These are phyloP conservation scores for Monoplex corrugatus DNA, from an alignment of 2,888 invertebrate species.

Conservation along the genomic window DNA sequence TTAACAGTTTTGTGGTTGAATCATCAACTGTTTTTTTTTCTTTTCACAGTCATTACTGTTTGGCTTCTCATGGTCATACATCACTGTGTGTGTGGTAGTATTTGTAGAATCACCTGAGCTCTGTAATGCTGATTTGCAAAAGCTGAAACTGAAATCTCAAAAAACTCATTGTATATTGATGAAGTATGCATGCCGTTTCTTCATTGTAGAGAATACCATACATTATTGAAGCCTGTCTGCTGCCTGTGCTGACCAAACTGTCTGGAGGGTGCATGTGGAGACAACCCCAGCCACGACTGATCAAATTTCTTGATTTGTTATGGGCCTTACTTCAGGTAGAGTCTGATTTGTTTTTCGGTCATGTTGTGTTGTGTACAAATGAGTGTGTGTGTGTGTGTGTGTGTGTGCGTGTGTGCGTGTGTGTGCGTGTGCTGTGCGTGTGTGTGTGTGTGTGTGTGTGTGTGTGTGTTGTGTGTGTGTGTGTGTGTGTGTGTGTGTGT, in stretches of 20 bases:
- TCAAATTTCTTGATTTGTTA: slow-evolving; percentile 84
- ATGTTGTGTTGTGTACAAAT: background rate
- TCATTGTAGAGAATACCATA: slow-evolving; percentile 85
- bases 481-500: background rate
- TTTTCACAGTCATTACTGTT: too few species aligned
- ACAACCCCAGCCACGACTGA: slow-evolving; percentile 65
- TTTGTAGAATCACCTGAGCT: too few species aligned
- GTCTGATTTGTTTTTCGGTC: background rate
- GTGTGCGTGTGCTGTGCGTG: background rate
- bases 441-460: too few species aligned
- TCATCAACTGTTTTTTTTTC: too few species aligned
- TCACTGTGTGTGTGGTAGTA: too few species aligned
- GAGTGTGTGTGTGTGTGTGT: background rate
- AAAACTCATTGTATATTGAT: too few species aligned
- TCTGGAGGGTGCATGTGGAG: slow-evolving; percentile 71
- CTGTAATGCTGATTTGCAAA: too few species aligned
- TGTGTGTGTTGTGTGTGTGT: background rate
- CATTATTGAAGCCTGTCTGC: slow-evolving; percentile 87
- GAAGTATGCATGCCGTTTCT: background rate
- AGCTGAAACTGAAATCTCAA: background rate
- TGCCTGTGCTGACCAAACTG: slow-evolving; percentile 83
- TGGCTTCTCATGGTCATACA: too few species aligned
- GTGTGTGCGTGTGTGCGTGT: background rate
- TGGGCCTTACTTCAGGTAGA: slow-evolving; percentile 87
- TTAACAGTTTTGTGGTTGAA: too few species aligned